These are phyloP conservation scores for Anabas testudineus DNA, from an alignment of 2,797 vertebrate genomes.

Conservation along the genomic window DNA sequence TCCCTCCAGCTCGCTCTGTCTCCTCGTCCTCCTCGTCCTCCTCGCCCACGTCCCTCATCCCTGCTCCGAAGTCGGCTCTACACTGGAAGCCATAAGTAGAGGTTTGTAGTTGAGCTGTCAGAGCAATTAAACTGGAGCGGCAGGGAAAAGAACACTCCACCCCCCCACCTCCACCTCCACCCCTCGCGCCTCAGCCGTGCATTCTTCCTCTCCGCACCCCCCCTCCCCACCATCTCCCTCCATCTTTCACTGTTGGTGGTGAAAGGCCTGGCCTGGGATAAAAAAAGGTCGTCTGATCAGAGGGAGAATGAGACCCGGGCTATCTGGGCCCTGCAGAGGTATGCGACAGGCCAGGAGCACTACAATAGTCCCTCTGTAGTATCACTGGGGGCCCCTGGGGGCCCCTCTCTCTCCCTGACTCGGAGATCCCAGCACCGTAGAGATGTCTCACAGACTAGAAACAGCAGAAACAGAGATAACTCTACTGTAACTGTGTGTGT, in stretches of 20 bases:
- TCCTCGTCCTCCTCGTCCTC: not conserved
- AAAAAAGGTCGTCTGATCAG: slow-evolving; percentile 75
- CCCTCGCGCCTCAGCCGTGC: slow-evolving; percentile 36
- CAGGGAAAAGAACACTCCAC: slow-evolving; percentile 64
- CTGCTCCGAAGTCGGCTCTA: slow-evolving; percentile 41
- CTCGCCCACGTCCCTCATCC: not conserved
- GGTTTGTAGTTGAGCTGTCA: slow-evolving; percentile 72
- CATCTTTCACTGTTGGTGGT: slow-evolving; percentile 56
- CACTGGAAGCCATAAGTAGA: slow-evolving; percentile 54
- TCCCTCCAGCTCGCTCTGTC: not conserved
- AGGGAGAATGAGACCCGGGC: slow-evolving; percentile 32
- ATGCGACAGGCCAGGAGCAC: slow-evolving; percentile 66
- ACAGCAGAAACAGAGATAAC: slow-evolving; percentile 41
- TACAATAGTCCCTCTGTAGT: slow-evolving; percentile 78
- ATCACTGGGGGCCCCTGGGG: slow-evolving; percentile 44
- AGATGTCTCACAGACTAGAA: slow-evolving; percentile 12
- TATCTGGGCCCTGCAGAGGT: slow-evolving; percentile 65
- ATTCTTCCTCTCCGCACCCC: slow-evolving; percentile 39
- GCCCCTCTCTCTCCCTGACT: slow-evolving; percentile 32
- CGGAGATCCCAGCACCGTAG: slow-evolving; percentile 29
- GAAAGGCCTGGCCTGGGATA: slow-evolving; percentile 65
- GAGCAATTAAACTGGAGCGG: slow-evolving; percentile 75
- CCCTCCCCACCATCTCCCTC: slow-evolving; percentile 25
- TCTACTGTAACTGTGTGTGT: slow-evolving; percentile 27
- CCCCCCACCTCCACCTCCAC: not conserved